These are phyloP conservation scores for Zoanthus gigantus DNA, from an alignment of 92 coral and sea anemone species.

Conservation along the genomic window DNA sequence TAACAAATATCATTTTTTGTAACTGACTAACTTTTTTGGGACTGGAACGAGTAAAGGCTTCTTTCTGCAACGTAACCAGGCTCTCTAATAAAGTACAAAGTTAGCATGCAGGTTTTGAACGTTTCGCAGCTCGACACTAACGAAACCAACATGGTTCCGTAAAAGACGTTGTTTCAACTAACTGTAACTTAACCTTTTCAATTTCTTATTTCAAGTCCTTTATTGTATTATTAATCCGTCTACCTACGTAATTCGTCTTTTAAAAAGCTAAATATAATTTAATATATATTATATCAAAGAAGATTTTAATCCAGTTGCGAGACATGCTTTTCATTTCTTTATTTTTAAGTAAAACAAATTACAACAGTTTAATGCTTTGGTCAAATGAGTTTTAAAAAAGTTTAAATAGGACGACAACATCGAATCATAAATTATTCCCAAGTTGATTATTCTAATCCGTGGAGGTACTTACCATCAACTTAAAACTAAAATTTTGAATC, in stretches of 20 bases:
- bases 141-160: background rate
- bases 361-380: background rate
- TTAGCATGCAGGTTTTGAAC: background rate
- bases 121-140: background rate
- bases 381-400: background rate
- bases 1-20: background rate
- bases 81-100: background rate
- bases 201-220: background rate
- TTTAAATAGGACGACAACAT: background rate
- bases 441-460: background rate
- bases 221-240: conserved; percentile 22
- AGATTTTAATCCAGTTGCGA: conserved; percentile 20
- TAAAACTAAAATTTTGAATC: background rate
- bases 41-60: background rate
- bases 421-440: background rate
- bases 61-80: background rate
- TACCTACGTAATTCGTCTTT: conserved; percentile 15
- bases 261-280: background rate
- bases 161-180: background rate
- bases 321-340: background rate
- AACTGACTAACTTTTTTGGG: conserved; percentile 13
- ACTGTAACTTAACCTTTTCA: background rate
- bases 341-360: background rate
- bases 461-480: background rate
- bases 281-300: conserved; percentile 7